Evolutionary conservation across 2,797 vertebrate genomes (phyloP).

Genomic region (Uromys caudimaculatus): DNA sequence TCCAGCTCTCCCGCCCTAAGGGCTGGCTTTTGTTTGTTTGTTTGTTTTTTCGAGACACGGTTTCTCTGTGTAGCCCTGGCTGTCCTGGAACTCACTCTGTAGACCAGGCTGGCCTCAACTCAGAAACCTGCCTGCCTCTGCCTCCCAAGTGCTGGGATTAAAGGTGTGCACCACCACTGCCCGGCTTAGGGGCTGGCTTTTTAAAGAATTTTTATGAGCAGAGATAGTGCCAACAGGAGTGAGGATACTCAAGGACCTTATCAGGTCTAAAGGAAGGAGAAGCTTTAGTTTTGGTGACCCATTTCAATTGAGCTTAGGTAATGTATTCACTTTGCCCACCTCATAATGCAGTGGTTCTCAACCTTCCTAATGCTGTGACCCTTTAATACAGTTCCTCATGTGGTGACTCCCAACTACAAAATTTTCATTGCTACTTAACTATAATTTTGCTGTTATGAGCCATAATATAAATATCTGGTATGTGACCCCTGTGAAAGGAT

Average conservation of each 20-base stretch:
- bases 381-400: neutral
- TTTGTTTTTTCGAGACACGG: no score
- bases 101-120: no score
- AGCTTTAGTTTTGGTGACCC: neutral
- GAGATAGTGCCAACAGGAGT: neutral
- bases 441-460: neutral
- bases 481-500: neutral
- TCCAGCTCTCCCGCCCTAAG: neutral
- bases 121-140: no score
- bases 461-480: neutral
- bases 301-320: neutral
- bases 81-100: no score
- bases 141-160: no score
- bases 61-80: no score
- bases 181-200: neutral
- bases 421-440: neutral
- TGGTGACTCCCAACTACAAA: neutral
- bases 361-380: neutral
- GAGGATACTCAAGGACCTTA: neutral
- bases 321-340: neutral
- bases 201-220: neutral
- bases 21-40: neutral
- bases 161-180: no score
- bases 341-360: neutral
- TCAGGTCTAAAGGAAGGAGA: neutral